Base-by-base conservation (phyloP, 1,140 invertebrate species). In the Leptoteleia sp. region DNA sequence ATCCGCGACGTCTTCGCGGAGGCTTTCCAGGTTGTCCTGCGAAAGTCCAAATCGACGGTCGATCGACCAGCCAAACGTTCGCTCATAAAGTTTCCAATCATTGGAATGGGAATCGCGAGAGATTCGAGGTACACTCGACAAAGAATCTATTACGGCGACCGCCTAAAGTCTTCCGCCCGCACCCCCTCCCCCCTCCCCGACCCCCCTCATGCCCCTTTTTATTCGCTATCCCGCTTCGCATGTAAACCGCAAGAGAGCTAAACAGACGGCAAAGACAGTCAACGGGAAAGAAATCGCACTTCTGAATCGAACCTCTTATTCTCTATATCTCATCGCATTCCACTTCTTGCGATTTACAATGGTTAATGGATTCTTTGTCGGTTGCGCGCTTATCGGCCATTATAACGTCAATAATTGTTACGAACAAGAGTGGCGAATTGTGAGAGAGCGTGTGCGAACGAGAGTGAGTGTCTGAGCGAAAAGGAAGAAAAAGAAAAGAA, bases 231-330 rank as follows among this genome's bases (percentile, higher is more conserved):
- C 54, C 54, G 52, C 13, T 59, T 75, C 71, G 61, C 71, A 55
- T 75, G 71, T 75, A 75, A 75, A 75, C 71, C 71, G 71, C 71
- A 75, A 75, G 71, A 75, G 71, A 75, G 71, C 48, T 11, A 62
- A 48, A 71, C 38, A 38, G 52, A 48, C 35, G 42, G 37, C 42
- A 15, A 43, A 52, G 27, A 16, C 38, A 54, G 64, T 35, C 38
- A 42, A 12, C n/a, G 27, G 48, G 7, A 16, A 62, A 27, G 29
- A 72, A 62, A 54, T 43, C 29, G 27, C 31, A 61, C 42, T 59
- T 47, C 31, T 59, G 12, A 59, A 38, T 54, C 37, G 38, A 35
- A 22, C 19, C 59, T 64, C 31, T 52, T 64, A 31, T 57, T 76
- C 37, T 65, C 67, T 57, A 33, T 50, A 59, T 65, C 67, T 64